phyloP scores from a whole-genome alignment of 1,140 invertebrate genomes.

The Euwallacea fornicatus region DNA sequence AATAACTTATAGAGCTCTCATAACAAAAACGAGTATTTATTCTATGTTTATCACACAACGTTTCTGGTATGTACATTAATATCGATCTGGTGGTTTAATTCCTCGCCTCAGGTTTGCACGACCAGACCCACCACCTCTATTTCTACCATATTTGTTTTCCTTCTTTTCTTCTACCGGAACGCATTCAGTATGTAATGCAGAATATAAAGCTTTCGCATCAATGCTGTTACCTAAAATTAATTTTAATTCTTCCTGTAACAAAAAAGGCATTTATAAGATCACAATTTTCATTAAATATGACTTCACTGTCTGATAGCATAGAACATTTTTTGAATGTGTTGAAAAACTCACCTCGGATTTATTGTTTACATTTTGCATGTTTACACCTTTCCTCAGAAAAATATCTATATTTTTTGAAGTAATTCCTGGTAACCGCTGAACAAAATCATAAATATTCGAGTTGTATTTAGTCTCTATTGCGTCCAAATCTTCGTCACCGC shows the following conservation, averaged over 20 bases:
- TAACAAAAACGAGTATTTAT: too few species aligned
- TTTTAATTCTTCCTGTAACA: conserved; percentile 48
- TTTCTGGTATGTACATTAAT: too few species aligned
- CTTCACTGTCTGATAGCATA: too few species aligned
- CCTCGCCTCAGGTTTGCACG: too few species aligned
- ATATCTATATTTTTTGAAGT: conserved; percentile 81
- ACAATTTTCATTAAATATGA: neutral
- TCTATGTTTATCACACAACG: too few species aligned
- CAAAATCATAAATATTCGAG: conserved; percentile 78
- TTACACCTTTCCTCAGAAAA: conserved; percentile 78
- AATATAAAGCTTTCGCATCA: conserved; percentile 47
- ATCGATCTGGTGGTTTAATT: too few species aligned
- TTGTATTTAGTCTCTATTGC: conserved; percentile 72
- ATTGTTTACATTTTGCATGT: conserved; percentile 68
- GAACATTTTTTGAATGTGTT: too few species aligned
- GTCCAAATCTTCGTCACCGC: conserved; percentile 62
- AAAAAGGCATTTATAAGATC: neutral
- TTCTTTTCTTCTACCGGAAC: conserved; percentile 37
- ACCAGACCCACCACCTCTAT: neutral
- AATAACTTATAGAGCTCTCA: too few species aligned
- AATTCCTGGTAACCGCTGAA: conserved; percentile 88
- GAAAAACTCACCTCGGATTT: conserved; percentile 57
- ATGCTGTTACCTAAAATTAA: conserved; percentile 48
- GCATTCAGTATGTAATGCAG: conserved; percentile 46
- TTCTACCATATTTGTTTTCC: conserved; percentile 6